Conservation (phyloP, 2,113 vertebrate species). For the Numida meleagris region DNA sequence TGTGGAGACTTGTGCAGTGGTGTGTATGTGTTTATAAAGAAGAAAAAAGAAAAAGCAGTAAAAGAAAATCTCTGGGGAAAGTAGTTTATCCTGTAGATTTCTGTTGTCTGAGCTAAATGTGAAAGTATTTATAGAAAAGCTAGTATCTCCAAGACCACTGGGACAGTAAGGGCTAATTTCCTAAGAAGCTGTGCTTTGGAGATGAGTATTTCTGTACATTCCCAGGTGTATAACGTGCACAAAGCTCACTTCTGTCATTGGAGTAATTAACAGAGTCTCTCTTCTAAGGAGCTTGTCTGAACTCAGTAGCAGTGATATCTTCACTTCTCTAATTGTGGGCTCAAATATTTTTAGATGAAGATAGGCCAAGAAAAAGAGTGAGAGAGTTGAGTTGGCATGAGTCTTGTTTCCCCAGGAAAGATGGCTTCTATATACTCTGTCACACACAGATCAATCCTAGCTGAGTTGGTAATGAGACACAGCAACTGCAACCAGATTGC, state of each 20-base stretch:
- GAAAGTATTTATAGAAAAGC: background rate
- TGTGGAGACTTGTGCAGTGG: background rate
- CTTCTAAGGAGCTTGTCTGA: background rate
- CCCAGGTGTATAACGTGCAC: rapidly evolving
- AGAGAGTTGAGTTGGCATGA: background rate
- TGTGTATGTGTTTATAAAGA: background rate
- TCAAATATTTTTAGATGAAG: background rate
- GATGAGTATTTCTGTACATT: background rate
- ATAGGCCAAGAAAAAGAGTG: background rate
- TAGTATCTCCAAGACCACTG: background rate
- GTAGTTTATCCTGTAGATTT: background rate
- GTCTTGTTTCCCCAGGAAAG: background rate
- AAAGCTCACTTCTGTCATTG: background rate
- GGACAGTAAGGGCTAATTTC: background rate
- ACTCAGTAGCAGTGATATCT: background rate
- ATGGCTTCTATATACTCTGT: background rate
- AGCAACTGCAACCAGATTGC: background rate
- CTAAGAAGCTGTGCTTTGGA: background rate
- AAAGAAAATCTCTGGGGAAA: background rate
- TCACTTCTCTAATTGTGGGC: rapidly evolving
- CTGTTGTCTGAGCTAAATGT: background rate
- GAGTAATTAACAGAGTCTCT: background rate
- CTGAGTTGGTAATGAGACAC: background rate
- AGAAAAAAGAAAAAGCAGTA: background rate
- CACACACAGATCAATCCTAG: background rate